These are phyloP conservation scores for Girardia tigrina DNA, from an alignment of 2,888 invertebrate species.

Conservation along the genomic window DNA sequence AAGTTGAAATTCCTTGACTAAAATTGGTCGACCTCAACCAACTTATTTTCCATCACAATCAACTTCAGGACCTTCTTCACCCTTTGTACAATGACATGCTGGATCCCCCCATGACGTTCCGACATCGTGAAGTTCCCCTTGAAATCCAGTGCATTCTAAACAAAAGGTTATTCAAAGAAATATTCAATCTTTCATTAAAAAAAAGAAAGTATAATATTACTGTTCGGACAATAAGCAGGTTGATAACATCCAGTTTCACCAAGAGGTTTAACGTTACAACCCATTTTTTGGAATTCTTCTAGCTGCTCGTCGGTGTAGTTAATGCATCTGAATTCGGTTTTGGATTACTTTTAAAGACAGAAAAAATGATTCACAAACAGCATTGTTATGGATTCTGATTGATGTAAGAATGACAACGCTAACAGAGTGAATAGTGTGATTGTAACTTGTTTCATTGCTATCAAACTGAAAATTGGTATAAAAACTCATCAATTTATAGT, in stretches of 20 bases:
- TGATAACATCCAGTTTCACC: constrained; percentile 23
- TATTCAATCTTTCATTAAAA: not conserved
- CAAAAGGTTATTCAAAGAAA: not conserved
- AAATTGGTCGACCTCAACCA: no score
- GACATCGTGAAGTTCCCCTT: constrained; percentile 1
- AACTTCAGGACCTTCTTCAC: constrained; percentile 12
- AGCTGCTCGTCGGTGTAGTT: not conserved
- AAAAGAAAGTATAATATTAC: not conserved
- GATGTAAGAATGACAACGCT: not conserved
- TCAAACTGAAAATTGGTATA: not conserved
- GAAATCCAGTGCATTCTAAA: not conserved
- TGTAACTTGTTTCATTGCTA: constrained; percentile 5
- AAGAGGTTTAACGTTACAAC: not conserved
- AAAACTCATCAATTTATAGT: not conserved
- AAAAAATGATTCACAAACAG: not conserved
- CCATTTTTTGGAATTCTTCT: not conserved
- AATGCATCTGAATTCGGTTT: not conserved
- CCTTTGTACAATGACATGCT: not conserved
- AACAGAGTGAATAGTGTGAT: not conserved
- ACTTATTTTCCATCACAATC: constrained; percentile 10
- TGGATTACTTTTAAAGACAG: not conserved
- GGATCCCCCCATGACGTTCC: not conserved
- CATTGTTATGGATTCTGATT: not conserved
- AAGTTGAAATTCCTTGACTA: no score
- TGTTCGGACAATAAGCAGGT: not conserved